Percentiles rank a stretch among this genome's conserved stretches.
Evolutionary conservation across 1,140 invertebrate genomes (phyloP).

Genomic region (Penaeus vannamei): DNA sequence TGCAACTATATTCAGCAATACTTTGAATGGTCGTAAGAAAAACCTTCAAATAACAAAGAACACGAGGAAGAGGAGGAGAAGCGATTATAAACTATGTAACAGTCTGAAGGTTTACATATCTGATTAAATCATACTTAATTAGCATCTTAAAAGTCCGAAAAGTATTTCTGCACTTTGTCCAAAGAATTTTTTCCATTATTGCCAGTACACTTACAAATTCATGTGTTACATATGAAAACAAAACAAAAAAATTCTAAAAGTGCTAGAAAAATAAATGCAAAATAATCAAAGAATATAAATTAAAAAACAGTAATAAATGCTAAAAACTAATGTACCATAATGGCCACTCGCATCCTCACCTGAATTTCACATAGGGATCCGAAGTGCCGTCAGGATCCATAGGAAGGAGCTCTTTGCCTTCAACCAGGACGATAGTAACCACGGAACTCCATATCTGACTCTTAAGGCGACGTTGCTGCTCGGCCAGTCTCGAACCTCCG

Average conservation of each 20-base stretch:
- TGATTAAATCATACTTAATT: too few relatives aligned
- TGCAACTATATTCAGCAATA: too few relatives aligned
- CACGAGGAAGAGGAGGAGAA: background rate
- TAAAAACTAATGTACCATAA: background rate
- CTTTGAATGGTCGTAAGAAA: too few relatives aligned
- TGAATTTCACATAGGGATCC: slow-evolving; percentile 97
- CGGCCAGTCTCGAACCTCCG: slow-evolving; percentile 60
- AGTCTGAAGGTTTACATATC: too few relatives aligned
- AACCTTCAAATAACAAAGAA: background rate
- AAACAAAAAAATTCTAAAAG: background rate
- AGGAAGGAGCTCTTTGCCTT: slow-evolving; percentile 90
- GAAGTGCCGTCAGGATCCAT: slow-evolving; percentile 92
- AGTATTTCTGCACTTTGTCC: too few relatives aligned
- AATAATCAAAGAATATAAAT: too few relatives aligned
- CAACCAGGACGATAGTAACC: slow-evolving; percentile 87
- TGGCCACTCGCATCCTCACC: slow-evolving; percentile 74
- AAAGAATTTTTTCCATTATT: too few relatives aligned
- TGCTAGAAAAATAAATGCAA: background rate
- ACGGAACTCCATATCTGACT: slow-evolving; percentile 68
- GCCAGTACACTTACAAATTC: too few relatives aligned
- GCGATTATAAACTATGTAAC: background rate
- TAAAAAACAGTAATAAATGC: too few relatives aligned
- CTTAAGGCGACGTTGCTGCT: slow-evolving; percentile 67
- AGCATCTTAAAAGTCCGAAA: too few relatives aligned
- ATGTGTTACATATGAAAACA: too few relatives aligned